Evolutionary conservation across 2,888 invertebrate genomes (phyloP).

Genomic region (Tridacna gigas): DNA sequence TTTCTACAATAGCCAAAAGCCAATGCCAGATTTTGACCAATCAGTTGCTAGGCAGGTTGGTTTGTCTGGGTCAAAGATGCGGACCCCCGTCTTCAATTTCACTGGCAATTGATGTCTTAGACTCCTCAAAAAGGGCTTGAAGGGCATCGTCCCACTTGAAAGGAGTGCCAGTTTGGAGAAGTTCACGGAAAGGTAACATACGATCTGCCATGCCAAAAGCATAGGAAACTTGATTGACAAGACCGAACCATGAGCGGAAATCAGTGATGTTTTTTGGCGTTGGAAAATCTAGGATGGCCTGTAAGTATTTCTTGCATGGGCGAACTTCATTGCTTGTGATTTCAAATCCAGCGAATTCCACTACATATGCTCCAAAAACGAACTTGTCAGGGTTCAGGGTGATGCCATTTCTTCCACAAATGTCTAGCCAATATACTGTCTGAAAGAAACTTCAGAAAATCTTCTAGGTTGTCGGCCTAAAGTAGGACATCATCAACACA

Average conservation of each 20-base stretch:
- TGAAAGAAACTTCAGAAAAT: slow-evolving; percentile 58
- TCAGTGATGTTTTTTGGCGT: slow-evolving; percentile 66
- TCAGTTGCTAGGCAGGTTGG: slow-evolving; percentile 73
- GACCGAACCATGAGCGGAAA: slow-evolving; percentile 70
- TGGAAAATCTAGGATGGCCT: slow-evolving; percentile 63
- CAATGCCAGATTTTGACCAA: slow-evolving; percentile 68
- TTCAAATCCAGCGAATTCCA: slow-evolving; percentile 64
- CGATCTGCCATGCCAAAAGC: slow-evolving; percentile 55
- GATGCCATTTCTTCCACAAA: slow-evolving; percentile 66
- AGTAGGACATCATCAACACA: slow-evolving; percentile 50
- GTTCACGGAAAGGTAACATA: slow-evolving; percentile 39
- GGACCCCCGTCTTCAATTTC: slow-evolving; percentile 68
- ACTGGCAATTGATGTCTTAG: slow-evolving; percentile 49
- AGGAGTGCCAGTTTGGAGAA: slow-evolving; percentile 46
- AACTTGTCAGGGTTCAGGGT: slow-evolving; percentile 73
- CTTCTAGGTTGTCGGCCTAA: slow-evolving; percentile 46
- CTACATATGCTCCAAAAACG: slow-evolving; percentile 57
- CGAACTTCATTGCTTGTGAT: slow-evolving; percentile 48
- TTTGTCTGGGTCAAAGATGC: slow-evolving; percentile 66
- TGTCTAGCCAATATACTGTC: slow-evolving; percentile 66
- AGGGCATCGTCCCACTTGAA: slow-evolving; percentile 57
- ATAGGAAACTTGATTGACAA: slow-evolving; percentile 70
- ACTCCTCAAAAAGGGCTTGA: slow-evolving; percentile 35
- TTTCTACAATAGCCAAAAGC: slow-evolving; percentile 69
- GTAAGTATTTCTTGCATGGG: slow-evolving; percentile 54